Evolutionary conservation across 2,113 vertebrate species (phyloP), one percentile per base, ranked within the genome.

Genomic region (Oryzias curvinotus): DNA sequence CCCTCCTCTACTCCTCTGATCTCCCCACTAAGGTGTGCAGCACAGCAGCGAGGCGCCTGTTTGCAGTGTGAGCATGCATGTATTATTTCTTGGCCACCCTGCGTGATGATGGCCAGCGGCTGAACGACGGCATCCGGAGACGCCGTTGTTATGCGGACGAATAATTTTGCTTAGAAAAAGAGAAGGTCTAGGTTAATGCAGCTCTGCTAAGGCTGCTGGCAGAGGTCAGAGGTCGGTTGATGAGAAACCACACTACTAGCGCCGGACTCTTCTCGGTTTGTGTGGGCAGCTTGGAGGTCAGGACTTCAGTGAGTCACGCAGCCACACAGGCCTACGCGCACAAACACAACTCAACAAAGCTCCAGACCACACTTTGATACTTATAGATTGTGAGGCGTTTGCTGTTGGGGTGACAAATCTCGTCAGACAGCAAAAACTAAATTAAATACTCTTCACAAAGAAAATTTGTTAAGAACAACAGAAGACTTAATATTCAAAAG

Each of bases 261-360:
- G 47, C 26, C 1, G 52, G 60, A 65, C 45, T 54, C n/a, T 30
- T 47, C 57, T 76, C 46, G 75, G 48, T 64, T 55, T 66, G 73
- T 78, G 85, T 86, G 78, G 80, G 84, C 80, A 81, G 78, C n/a
- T 30, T 23, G 1, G 71, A 78, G 87, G 83, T 87, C 83, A 84
- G 71, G 49, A n/a, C 59, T 62, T 50, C 41, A 61, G 80, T 85
- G 83, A 89, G 65, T 89, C 87, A 87, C 71, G 64, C 67, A 70
- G 67, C 58, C 78, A 47, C 68, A 70, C 67, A 42, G 58, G 57
- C 75, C 64, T 54, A 64, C 80, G 73, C 72, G 13, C 41, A 43
- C 48, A 63, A 73, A 71, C 66, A 12, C 25, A 45, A 36, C 57
- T 16, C 16, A 18, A 23, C 53, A 70, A 4, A 51, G 52, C 18